phyloP scores from a whole-genome alignment of 2,113 vertebrate species.

The Oncorhynchus keta region DNA sequence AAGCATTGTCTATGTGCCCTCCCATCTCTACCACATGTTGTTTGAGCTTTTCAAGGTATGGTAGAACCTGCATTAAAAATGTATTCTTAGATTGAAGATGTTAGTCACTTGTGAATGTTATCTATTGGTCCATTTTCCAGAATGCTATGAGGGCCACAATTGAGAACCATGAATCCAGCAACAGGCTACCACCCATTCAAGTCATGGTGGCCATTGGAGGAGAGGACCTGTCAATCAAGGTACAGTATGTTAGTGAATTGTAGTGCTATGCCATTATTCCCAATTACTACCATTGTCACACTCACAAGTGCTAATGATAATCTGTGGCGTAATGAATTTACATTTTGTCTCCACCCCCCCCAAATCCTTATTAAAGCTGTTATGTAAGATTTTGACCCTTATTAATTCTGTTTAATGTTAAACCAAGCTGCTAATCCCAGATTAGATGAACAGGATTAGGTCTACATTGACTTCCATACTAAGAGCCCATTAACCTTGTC shows the following conservation, averaged over 20 bases:
- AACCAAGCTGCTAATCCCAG: conserved; percentile 20
- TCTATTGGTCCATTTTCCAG: conserved; percentile 55
- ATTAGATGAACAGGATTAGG: conserved; percentile 28
- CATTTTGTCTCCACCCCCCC: neutral
- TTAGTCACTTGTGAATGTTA: neutral
- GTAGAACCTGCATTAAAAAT: neutral
- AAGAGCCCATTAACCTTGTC: conserved; percentile 15
- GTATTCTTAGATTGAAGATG: neutral
- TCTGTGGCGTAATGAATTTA: neutral
- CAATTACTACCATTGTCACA: neutral
- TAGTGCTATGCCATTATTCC: neutral
- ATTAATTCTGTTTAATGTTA: conserved; percentile 11
- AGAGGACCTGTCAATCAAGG: conserved; percentile 92
- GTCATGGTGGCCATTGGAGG: conserved; percentile 88
- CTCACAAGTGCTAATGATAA: neutral
- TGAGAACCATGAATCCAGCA: conserved; percentile 82
- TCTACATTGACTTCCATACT: neutral
- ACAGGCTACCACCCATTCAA: conserved; percentile 77
- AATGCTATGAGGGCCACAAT: conserved; percentile 96
- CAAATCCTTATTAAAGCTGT: conserved; percentile 13
- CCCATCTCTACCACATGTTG: conserved; percentile 95
- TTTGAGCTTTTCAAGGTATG: conserved; percentile 96
- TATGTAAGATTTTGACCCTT: conserved; percentile 20
- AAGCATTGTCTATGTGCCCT: conserved; percentile 90
- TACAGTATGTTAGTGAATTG: conserved; percentile 37